A percentile compares a stretch with the other conserved stretches of the same genome.
Conservation (phyloP, 1,140 invertebrate species). For the Tetranychus cinnabarinus region DNA sequence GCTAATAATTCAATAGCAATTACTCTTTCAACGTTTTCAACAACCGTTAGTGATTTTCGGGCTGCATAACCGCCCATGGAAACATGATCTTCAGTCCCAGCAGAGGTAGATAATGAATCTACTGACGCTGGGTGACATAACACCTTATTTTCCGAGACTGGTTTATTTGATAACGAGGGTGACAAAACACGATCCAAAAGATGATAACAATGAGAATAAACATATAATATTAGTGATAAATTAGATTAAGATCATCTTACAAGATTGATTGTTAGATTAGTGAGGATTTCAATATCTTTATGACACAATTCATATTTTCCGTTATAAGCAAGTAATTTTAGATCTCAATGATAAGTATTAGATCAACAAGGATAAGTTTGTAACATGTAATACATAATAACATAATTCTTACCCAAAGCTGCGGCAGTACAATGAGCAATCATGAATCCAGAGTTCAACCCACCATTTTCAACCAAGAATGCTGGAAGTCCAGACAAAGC, state of each 20-base stretch:
- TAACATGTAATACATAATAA: no score
- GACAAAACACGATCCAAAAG: neutral
- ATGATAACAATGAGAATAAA: no score
- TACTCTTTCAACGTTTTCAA: constrained; percentile 41
- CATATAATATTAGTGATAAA: no score
- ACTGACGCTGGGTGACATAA: constrained; percentile 45
- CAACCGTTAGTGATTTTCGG: constrained; percentile 35
- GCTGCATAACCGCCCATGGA: constrained; percentile 49
- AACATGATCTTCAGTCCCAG: constrained; percentile 50
- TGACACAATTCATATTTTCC: no score
- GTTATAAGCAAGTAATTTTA: no score
- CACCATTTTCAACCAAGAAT: constrained; percentile 41
- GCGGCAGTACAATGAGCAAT: constrained; percentile 47
- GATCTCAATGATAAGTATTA: no score
- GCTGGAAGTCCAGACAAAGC: constrained; percentile 40
- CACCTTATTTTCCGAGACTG: constrained; percentile 47
- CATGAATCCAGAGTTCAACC: constrained; percentile 52
- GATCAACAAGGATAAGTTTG: no score
- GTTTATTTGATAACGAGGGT: neutral
- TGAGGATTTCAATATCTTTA: neutral
- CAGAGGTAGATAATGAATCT: constrained; percentile 43
- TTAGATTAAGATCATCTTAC: no score
- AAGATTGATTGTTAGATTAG: neutral
- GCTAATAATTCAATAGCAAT: constrained; percentile 43
- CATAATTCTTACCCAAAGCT: constrained; percentile 28